Evolutionary conservation across 2,888 invertebrate genomes (phyloP), one percentile per base, ranked within the genome.

Genomic region (Drosophila leonis): DNA sequence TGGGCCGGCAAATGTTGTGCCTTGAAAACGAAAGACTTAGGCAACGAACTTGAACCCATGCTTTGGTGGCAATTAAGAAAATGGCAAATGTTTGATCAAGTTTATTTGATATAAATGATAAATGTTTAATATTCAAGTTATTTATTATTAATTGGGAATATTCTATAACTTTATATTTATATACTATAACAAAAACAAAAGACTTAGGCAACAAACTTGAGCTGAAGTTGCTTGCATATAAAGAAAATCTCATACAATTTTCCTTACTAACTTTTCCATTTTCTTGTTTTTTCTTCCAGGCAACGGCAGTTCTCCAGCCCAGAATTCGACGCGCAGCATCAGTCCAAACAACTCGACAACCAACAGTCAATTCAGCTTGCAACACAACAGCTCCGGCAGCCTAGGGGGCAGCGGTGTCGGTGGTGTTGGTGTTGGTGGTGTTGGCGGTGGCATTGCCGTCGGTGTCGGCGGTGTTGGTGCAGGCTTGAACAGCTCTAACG

Each of bases 251-350:
- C 39, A 41, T n/a, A 10, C 20, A 42, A n/a, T 18, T 18, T 7
- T 7, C 8, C 7, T 18, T 33, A 49, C 13, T 20, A 18, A 7
- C 0, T 33, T 49, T 31, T 13, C 8, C 5, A 31, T 49, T 31
- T 20, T 49, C 18, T 33, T 42, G 4, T 1, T 49, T 66, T 90
- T 24, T 90, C 10, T 24, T 90, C 10, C 81, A 93, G 93, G 93
- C 91, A 93, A 93, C 86, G 93, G 93, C 91, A 93, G 92, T 90
- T 93, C 93, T 86, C 93, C 93, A 90, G 93, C 93, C 91, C 93
- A 93, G 91, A 93, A 93, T 92, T 93, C 93, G 84, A 93, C 93
- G 82, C 93, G 93, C 84, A 93, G 93, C 90, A 92, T 92, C 90
- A 93, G 93, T 86, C 93, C 93, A 72, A 92, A 92, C 85, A 93